Base-by-base conservation (phyloP, 2,888 invertebrate species). In the Acanthosoma haemorrhoidale region DNA sequence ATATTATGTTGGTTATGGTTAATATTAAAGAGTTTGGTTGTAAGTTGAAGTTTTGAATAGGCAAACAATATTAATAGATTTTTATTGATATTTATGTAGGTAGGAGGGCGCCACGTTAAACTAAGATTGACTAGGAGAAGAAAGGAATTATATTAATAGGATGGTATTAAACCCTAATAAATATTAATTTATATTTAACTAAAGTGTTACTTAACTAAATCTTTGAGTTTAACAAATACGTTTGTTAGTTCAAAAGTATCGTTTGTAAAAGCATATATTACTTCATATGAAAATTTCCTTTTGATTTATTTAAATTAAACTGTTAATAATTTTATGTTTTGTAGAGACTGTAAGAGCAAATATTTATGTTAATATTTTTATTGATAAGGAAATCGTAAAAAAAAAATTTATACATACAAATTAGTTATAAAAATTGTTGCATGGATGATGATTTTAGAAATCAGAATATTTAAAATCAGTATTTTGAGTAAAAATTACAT, bases 41-140 rank as follows among this genome's bases (percentile, higher is more conserved):
- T 51, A 51, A 51, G 51, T n/a, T 51, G 51, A 51, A 51, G 51
- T 51, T 51, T 51, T 51, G 51, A 51, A 25, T 51, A 51, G 51
- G 51, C 51, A 51, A 51, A 25, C 25, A 51, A 51, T 51, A 51
- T 51, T 51, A 51, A 51, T 51, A 51, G 51, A 51, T 51, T 51
- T 51, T 51, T 51, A 51, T 51, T 51, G 25, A 51, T 51, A 51
- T 51, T 51, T 51, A 51, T 51, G 51, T 51, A 51, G 51, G 51
- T 51, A 51, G 51, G 51, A 51, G 51, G 51, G 51, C 51, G 25
- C 51, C 51, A 25, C 51, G 51, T 51, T 51, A 51, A 51, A 51
- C 51, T 51, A 51, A 51, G 51, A 51, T 51, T 51, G 51, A 51
- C 51, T 51, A 51, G 51, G 51, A 51, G 51, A 51, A 51, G 51